Conservation (phyloP, 2,113 vertebrate species). For the Brachypteracias leptosomus region DNA sequence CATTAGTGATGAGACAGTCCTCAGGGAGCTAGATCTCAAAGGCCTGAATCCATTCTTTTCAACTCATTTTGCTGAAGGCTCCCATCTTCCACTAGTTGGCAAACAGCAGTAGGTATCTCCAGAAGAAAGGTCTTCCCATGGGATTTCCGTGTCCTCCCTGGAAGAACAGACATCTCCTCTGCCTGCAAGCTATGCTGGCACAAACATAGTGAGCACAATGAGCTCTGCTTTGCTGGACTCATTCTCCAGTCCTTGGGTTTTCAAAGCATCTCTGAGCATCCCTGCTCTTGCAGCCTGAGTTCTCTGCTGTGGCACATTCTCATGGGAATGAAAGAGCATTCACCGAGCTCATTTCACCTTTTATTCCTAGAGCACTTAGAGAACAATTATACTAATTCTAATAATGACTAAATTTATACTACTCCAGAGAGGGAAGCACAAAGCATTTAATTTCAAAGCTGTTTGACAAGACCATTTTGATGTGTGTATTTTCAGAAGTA, state of each 20-base stretch:
- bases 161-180: neutral
- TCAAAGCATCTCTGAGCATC: neutral
- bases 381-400: conserved; percentile 44
- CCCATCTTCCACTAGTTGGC: fast-evolving
- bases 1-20: neutral
- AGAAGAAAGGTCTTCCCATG: neutral
- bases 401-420: conserved; percentile 39
- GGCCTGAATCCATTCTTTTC: neutral
- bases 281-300: neutral
- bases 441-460: conserved; percentile 15
- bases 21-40: neutral
- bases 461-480: conserved; percentile 36
- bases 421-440: neutral
- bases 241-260: neutral
- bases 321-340: neutral
- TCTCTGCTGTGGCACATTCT: fast-evolving
- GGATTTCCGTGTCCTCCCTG: neutral
- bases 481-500: conserved; percentile 16
- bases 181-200: neutral
- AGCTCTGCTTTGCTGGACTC: neutral
- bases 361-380: conserved; percentile 24
- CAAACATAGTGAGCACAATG: fast-evolving
- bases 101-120: neutral
- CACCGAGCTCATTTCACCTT: conserved; percentile 1
- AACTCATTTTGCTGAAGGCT: neutral